Percentiles rank a stretch among this genome's conserved stretches.
These are phyloP conservation scores for Verasper variegatus DNA, from an alignment of 2,113 vertebrate species.

Conservation along the genomic window DNA sequence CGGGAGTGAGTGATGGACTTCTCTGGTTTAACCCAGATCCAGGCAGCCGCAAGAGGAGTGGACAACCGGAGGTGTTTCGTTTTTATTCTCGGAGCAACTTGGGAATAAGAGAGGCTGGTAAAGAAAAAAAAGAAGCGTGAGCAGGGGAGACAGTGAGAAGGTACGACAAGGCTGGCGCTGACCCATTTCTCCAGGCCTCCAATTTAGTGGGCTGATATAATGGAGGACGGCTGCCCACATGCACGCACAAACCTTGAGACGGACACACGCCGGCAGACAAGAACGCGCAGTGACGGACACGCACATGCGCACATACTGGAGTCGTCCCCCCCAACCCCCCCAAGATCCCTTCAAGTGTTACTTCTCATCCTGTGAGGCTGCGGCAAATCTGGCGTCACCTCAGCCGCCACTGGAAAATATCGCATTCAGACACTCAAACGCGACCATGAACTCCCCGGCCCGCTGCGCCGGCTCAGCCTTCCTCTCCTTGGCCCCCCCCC, in stretches of 20 bases:
- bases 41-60: slow-evolving; percentile 55
- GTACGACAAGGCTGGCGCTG: slow-evolving; percentile 60
- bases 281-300: slow-evolving; percentile 11
- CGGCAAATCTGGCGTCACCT: slow-evolving; percentile 41
- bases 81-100: slow-evolving; percentile 72
- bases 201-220: slow-evolving; percentile 71
- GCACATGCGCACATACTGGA: not conserved
- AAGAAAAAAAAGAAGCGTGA: slow-evolving; percentile 46
- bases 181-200: slow-evolving; percentile 83
- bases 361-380: slow-evolving; percentile 21
- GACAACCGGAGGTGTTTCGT: slow-evolving; percentile 71
- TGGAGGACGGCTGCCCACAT: slow-evolving; percentile 53
- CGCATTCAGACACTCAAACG: slow-evolving; percentile 44
- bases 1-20: slow-evolving; percentile 47
- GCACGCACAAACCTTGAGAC: slow-evolving; percentile 46
- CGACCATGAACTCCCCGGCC: slow-evolving; percentile 28
- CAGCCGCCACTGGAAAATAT: slow-evolving; percentile 33
- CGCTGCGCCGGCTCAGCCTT: slow-evolving; percentile 13
- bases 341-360: slow-evolving; percentile 1
- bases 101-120: slow-evolving; percentile 64
- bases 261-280: slow-evolving; percentile 43
- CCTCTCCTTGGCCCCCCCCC: not conserved
- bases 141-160: slow-evolving; percentile 57
- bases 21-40: slow-evolving; percentile 71
- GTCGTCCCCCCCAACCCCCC: not conserved